These are phyloP conservation scores for Neoniphon sammara DNA, from an alignment of 2,797 vertebrate species.

Conservation along the genomic window DNA sequence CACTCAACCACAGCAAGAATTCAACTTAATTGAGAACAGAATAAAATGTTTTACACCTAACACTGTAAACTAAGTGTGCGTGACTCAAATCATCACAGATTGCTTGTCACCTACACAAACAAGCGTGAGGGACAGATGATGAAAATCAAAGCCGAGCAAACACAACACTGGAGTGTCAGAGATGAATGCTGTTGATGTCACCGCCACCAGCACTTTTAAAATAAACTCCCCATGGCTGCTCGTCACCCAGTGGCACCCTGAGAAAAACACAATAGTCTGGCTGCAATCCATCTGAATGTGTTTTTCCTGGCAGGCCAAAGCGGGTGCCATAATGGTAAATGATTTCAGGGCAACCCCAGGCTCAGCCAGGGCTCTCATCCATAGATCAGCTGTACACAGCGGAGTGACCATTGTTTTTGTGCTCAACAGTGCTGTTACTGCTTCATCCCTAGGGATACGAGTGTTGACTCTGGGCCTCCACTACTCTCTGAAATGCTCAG, in stretches of 20 bases:
- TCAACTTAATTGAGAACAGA: background rate
- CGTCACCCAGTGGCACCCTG: conserved; percentile 35
- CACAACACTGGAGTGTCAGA: conserved; percentile 16
- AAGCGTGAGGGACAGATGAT: conserved; percentile 28
- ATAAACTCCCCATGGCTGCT: conserved; percentile 49
- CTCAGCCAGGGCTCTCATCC: conserved; percentile 54
- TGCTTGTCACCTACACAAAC: conserved; percentile 49
- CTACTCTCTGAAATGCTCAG: conserved; percentile 53
- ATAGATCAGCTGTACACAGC: conserved; percentile 54
- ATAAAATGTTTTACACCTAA: conserved; percentile 5
- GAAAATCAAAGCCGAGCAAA: conserved; percentile 54
- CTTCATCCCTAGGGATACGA: conserved; percentile 51
- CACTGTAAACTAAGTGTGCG: conserved; percentile 11
- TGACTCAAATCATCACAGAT: conserved; percentile 49
- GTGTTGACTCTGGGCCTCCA: conserved; percentile 63
- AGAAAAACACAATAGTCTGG: conserved; percentile 57
- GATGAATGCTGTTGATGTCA: conserved; percentile 53
- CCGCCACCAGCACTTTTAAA: conserved; percentile 35
- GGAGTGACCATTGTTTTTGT: conserved; percentile 50
- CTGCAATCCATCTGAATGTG: conserved; percentile 60
- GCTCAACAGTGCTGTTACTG: conserved; percentile 48
- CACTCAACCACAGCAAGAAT: conserved; percentile 2
- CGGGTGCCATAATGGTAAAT: conserved; percentile 52
- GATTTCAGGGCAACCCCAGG: conserved; percentile 54
- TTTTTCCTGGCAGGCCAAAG: conserved; percentile 58